Evolutionary conservation across 2,888 invertebrate genomes (phyloP).

Genomic region (Noctua janthe): DNA sequence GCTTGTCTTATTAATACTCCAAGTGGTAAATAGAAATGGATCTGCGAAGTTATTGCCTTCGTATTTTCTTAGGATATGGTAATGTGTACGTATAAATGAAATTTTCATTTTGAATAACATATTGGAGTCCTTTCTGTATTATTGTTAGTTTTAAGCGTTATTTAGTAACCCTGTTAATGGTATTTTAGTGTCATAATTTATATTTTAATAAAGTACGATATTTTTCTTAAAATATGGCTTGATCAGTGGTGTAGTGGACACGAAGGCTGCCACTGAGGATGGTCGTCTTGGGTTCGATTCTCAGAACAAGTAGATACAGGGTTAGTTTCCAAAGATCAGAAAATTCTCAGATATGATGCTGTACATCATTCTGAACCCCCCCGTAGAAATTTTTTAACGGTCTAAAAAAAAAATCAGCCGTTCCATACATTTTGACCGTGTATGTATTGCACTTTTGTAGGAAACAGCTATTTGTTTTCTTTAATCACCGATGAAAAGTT

Average conservation of each 20-base stretch:
- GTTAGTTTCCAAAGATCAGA: too few relatives aligned
- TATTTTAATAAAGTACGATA: background rate
- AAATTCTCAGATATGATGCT: too few relatives aligned
- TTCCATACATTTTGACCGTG: too few relatives aligned
- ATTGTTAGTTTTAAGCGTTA: conserved; percentile 38
- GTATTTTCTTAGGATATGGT: conserved; percentile 75
- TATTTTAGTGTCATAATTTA: background rate
- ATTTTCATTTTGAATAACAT: conserved; percentile 64
- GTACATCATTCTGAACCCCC: too few relatives aligned
- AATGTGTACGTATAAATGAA: conserved; percentile 61
- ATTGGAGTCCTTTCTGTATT: conserved; percentile 54
- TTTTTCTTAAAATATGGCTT: background rate
- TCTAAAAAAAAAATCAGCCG: too few relatives aligned
- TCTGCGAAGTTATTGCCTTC: conserved; percentile 69
- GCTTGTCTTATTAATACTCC: conserved; percentile 25
- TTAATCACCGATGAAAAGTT: too few relatives aligned
- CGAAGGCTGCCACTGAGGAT: background rate
- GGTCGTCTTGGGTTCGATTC: background rate
- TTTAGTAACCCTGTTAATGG: background rate
- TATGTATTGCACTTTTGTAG: too few relatives aligned
- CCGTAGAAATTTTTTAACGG: too few relatives aligned
- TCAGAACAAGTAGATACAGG: background rate
- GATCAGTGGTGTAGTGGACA: background rate
- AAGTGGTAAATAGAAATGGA: conserved; percentile 55
- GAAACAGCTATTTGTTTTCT: too few relatives aligned